phyloP scores from a whole-genome alignment of 2,113 vertebrate species.

The Hyla sarda region DNA sequence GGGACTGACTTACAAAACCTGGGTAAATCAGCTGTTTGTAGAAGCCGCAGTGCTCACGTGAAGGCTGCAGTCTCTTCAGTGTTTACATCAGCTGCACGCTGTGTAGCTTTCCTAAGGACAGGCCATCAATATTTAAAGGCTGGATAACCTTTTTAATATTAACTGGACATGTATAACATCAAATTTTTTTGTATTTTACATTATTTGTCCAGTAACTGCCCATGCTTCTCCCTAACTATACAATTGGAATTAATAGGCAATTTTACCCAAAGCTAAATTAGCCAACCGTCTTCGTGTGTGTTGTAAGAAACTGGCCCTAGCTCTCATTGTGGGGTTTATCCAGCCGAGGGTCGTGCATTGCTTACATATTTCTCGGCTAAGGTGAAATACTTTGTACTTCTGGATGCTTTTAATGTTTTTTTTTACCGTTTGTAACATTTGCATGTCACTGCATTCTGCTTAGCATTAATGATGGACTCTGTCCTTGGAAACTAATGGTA shows the following conservation, averaged over 20 bases:
- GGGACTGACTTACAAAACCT: too few species aligned
- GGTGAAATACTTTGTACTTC: conserved; percentile 3
- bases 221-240: not conserved
- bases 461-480: conserved; percentile 51
- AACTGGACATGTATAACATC: not conserved
- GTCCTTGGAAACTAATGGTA: conserved; percentile 62
- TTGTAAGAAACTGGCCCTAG: conserved; percentile 8
- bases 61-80: too few species aligned
- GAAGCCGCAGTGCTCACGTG: too few species aligned
- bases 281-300: not conserved
- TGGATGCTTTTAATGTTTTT: conserved; percentile 42
- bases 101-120: too few species aligned
- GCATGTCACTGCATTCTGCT: conserved; percentile 53
- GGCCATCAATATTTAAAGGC: too few species aligned
- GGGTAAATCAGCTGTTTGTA: too few species aligned
- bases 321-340: conserved; percentile 14
- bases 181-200: not conserved
- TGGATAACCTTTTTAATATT: too few species aligned
- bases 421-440: conserved; percentile 49
- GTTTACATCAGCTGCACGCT: too few species aligned
- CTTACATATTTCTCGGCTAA: conserved; percentile 36
- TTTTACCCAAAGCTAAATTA: conserved; percentile 24
- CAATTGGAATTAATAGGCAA: not conserved
- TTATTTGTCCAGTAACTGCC: not conserved
- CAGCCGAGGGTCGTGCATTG: conserved; percentile 31